These are phyloP conservation scores for Ictidomys tridecemlineatus DNA, from an alignment of 2,113 vertebrate genomes.

Conservation along the genomic window DNA sequence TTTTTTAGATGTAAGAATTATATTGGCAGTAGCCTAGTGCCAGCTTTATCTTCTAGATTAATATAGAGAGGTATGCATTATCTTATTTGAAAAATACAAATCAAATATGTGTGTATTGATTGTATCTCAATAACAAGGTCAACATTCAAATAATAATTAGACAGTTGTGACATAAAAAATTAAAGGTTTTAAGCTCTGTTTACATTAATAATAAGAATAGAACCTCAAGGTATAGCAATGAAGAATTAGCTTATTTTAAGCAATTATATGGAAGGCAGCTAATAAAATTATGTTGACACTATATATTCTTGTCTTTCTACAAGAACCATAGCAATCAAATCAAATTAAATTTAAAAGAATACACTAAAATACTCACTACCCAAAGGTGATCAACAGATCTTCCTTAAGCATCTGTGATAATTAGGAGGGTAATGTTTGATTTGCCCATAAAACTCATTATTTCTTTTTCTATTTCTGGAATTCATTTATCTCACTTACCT, in stretches of 20 bases:
- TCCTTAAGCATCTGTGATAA: conserved; percentile 76
- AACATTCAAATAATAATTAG: conserved; percentile 48
- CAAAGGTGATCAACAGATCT: conserved; percentile 77
- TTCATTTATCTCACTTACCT: conserved; percentile 83
- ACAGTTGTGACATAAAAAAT: neutral
- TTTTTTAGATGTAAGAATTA: neutral
- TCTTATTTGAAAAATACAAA: conserved; percentile 57
- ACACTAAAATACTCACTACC: conserved; percentile 65
- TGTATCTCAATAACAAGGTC: conserved; percentile 47
- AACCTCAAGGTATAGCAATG: conserved; percentile 59
- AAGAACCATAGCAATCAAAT: conserved; percentile 64
- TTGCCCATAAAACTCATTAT: conserved; percentile 80
- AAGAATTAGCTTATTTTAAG: conserved; percentile 77
- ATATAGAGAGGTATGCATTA: neutral
- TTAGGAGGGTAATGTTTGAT: conserved; percentile 76
- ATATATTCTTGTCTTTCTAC: conserved; percentile 64
- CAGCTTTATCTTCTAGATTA: conserved; percentile 43
- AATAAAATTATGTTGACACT: conserved; percentile 75
- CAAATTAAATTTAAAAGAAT: conserved; percentile 74
- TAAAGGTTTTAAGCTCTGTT: conserved; percentile 56
- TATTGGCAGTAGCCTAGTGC: neutral
- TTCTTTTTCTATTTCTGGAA: conserved; percentile 82
- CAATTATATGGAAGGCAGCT: conserved; percentile 75
- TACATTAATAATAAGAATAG: conserved; percentile 66
- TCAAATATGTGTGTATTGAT: conserved; percentile 40